phyloP scores from a whole-genome alignment of 2,113 vertebrate species.

The Plecotus auritus region DNA sequence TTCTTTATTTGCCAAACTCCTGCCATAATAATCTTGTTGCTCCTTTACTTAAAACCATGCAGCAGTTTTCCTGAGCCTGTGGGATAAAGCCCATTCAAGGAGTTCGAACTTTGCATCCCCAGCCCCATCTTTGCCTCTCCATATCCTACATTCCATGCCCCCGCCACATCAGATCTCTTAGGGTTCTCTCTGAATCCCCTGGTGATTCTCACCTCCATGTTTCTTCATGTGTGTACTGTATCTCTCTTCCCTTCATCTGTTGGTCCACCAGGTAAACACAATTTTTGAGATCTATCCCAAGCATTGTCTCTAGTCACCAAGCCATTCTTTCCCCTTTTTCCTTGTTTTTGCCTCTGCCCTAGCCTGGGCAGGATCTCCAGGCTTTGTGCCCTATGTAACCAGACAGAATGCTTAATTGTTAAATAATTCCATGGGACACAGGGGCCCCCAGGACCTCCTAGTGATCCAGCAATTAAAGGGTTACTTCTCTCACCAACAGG shows the following conservation, averaged over 20 bases:
- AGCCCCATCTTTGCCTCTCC: no score
- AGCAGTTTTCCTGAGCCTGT: neutral
- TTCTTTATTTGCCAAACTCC: neutral
- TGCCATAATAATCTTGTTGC: neutral
- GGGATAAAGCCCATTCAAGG: neutral
- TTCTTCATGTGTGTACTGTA: neutral
- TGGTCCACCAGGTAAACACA: neutral
- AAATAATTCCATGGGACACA: neutral
- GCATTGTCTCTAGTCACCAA: neutral
- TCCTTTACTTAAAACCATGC: neutral
- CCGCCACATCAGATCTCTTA: neutral
- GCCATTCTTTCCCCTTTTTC: neutral
- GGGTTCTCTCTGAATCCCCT: neutral
- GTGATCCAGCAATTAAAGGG: neutral
- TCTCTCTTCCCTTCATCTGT: neutral
- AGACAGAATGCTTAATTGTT: neutral
- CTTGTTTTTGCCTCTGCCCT: neutral
- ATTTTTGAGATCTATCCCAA: neutral
- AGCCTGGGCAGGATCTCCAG: neutral
- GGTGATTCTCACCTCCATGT: neutral
- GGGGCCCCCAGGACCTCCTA: neutral
- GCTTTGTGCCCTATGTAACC: neutral
- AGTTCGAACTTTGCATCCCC: no score
- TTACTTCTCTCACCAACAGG: no score
- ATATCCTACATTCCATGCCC: rapidly evolving